Percentiles rank a stretch among this genome's conserved stretches.
Evolutionary conservation across 2,888 invertebrate genomes (phyloP).

Genomic region (Hemithea aestivaria): DNA sequence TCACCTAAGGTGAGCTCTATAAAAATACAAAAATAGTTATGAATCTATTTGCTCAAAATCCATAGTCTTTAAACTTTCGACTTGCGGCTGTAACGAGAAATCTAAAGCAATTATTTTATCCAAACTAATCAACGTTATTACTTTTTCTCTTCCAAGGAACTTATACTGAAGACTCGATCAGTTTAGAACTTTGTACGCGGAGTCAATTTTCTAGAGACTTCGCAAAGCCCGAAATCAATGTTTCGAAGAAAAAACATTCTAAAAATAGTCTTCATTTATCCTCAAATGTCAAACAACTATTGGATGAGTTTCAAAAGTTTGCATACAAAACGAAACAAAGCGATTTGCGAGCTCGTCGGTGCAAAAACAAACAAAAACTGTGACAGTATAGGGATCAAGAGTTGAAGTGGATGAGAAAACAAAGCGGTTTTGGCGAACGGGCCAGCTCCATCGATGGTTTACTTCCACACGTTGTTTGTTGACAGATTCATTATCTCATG

Average conservation of each 20-base stretch:
- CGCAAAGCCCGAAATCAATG: no score
- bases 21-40: no score
- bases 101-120: no score
- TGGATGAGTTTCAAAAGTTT: conserved; percentile 20
- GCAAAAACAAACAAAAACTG: conserved; percentile 30
- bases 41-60: no score
- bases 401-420: conserved; percentile 29
- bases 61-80: no score
- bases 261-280: conserved; percentile 17
- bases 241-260: background rate
- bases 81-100: no score
- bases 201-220: no score
- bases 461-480: conserved; percentile 27
- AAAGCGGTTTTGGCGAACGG: conserved; percentile 26
- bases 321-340: conserved; percentile 27
- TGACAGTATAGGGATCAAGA: conserved; percentile 33
- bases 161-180: no score
- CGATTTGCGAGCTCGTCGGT: conserved; percentile 22
- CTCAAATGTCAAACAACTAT: conserved; percentile 23
- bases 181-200: no score
- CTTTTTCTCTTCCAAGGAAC: no score
- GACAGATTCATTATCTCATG: conserved; percentile 39
- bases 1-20: no score
- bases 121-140: no score
- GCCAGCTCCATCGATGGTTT: conserved; percentile 19